Percentiles rank a stretch among this genome's conserved stretches.
Conservation (phyloP, 2,888 invertebrate species). For the Caenorhabditis sp. region DNA sequence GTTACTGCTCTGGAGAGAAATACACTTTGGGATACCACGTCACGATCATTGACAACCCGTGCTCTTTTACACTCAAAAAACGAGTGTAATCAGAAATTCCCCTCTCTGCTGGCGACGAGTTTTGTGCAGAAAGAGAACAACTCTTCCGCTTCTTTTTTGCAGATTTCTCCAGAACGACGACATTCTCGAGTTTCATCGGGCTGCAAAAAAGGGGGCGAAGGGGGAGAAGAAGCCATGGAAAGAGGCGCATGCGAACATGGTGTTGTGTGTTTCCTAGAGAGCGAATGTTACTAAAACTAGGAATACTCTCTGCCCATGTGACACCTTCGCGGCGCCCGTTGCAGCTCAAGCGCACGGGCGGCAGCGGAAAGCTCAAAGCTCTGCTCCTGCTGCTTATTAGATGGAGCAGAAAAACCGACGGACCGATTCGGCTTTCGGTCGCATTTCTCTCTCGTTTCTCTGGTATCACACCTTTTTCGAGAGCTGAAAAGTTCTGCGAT, state of each 20-base stretch:
- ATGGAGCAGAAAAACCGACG: too few species aligned
- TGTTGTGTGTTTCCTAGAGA: neutral
- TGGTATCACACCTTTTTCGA: neutral
- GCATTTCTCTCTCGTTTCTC: too few species aligned
- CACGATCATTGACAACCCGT: conserved; percentile 9
- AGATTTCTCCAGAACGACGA: neutral
- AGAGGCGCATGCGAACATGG: neutral
- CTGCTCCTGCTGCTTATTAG: conserved; percentile 12
- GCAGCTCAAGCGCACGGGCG: neutral
- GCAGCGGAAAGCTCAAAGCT: neutral
- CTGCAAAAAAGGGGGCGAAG: neutral
- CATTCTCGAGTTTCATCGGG: conserved; percentile 1
- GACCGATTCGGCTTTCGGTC: too few species aligned
- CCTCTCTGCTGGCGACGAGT: too few species aligned
- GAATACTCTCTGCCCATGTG: neutral
- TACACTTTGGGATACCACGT: conserved; percentile 4
- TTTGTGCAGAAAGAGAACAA: too few species aligned
- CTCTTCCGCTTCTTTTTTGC: too few species aligned
- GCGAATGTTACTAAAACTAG: neutral
- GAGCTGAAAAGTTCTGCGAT: neutral
- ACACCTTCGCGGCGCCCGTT: conserved; percentile 6
- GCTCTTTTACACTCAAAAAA: neutral
- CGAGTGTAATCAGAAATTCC: conserved; percentile 5
- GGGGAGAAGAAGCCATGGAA: neutral
- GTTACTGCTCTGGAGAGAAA: too few species aligned